A percentile compares a stretch with the other conserved stretches of the same genome.
Conservation (phyloP, 2,888 invertebrate species). For the Antitype chi region DNA sequence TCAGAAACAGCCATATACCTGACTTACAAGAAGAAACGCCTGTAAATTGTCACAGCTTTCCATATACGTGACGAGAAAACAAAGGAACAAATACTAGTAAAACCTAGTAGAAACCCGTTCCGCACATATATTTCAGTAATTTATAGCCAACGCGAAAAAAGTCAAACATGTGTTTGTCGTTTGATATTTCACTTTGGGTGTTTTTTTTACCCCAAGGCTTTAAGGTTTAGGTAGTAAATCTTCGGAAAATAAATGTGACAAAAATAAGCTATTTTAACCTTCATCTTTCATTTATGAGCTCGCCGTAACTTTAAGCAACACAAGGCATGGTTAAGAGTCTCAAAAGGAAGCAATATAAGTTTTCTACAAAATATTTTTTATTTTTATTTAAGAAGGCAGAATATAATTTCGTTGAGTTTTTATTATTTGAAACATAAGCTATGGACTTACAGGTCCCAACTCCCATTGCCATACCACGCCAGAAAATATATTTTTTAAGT, state of each 20-base stretch:
- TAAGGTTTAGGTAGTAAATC: neutral
- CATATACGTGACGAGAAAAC: slow-evolving; percentile 46
- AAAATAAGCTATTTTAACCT: slow-evolving; percentile 2
- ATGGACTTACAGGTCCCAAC: no score
- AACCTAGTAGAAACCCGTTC: slow-evolving; percentile 16
- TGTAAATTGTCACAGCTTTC: slow-evolving; percentile 45
- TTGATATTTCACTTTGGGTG: slow-evolving; percentile 21
- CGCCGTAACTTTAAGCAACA: neutral
- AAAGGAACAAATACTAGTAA: slow-evolving; percentile 26
- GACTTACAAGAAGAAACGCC: slow-evolving; percentile 13
- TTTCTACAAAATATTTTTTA: neutral
- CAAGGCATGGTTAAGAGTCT: neutral
- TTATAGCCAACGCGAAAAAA: slow-evolving; percentile 24
- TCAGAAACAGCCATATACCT: slow-evolving; percentile 23
- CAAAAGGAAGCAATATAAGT: neutral
- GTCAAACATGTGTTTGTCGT: slow-evolving; percentile 4
- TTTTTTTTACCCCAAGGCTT: neutral
- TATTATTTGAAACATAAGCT: no score
- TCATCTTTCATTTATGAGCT: neutral
- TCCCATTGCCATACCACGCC: no score
- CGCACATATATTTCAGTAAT: slow-evolving; percentile 23
- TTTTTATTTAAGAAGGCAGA: no score
- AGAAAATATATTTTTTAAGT: no score
- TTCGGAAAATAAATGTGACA: neutral
- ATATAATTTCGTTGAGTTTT: no score